Percentiles rank a stretch among this genome's conserved stretches.
Evolutionary conservation across 1,140 invertebrate genomes (phyloP).

Genomic region (Trachymyrmex cornetzi): DNA sequence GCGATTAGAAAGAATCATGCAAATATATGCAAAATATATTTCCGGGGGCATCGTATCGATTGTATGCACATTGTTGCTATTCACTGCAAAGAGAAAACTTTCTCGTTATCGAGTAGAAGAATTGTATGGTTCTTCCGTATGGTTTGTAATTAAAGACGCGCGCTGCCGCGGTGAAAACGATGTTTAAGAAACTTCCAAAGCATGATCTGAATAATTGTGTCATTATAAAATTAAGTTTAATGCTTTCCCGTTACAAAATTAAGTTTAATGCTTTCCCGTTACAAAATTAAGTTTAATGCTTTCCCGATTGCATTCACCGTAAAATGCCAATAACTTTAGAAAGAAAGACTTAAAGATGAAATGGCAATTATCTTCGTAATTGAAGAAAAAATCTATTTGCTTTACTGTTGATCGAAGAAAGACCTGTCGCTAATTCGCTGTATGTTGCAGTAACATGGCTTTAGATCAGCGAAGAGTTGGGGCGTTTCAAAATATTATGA

Average conservation of each 20-base stretch:
- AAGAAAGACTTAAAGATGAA: not conserved
- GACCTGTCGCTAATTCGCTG: not conserved
- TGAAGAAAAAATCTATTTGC: conserved; percentile 1
- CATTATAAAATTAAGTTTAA: conserved; percentile 7
- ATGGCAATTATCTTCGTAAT: conserved; percentile 24
- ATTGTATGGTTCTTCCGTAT: not conserved
- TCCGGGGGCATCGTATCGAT: conserved; percentile 24
- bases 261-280: no score
- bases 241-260: no score
- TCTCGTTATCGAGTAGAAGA: not conserved
- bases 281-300: conserved; percentile 27
- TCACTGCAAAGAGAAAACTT: conserved; percentile 16
- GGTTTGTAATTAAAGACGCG: conserved; percentile 20
- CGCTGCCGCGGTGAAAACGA: conserved; percentile 13
- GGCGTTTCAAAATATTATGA: conserved; percentile 1
- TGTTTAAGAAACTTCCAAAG: conserved; percentile 17
- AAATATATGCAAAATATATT: conserved; percentile 45
- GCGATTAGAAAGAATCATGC: conserved; percentile 12
- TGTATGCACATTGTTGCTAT: conserved; percentile 11
- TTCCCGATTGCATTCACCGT: conserved; percentile 27
- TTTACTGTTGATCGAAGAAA: conserved; percentile 20
- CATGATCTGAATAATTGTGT: conserved; percentile 15
- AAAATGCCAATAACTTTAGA: conserved; percentile 22
- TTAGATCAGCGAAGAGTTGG: conserved; percentile 4
- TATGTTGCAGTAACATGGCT: not conserved